Conservation (phyloP, 2,797 vertebrate genomes). For the Rhynchonycteris naso region DNA sequence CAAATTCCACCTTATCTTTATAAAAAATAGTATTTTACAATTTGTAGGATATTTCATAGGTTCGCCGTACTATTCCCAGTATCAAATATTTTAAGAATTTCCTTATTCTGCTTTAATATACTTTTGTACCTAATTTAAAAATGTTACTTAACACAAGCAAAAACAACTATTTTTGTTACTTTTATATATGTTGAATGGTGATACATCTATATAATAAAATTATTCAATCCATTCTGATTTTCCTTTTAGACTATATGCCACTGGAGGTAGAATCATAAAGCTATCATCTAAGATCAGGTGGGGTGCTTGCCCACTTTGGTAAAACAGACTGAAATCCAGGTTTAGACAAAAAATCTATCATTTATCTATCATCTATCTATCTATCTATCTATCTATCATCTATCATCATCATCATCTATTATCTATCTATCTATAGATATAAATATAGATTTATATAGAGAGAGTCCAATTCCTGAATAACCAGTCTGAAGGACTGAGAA, state of each 20-base stretch:
- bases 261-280: not conserved
- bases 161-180: not conserved
- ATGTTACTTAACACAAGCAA: not conserved
- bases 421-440: no score
- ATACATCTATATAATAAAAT: not conserved
- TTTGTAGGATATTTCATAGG: not conserved
- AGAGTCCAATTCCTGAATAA: not conserved
- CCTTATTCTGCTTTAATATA: not conserved
- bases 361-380: no score
- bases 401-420: no score
- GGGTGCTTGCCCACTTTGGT: not conserved
- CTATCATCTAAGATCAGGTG: not conserved
- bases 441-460: no score
- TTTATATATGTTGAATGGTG: not conserved
- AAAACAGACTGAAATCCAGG: not conserved
- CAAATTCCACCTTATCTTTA: not conserved
- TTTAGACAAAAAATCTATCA: not conserved
- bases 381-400: no score
- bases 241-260: not conserved
- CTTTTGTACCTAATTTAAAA: not conserved
- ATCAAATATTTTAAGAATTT: constrained; percentile 26
- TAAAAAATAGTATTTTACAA: not conserved
- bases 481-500: not conserved
- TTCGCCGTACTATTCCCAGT: not conserved
- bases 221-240: not conserved